These are phyloP conservation scores for Clarias fuscus DNA, from an alignment of 2,797 vertebrate species.

Conservation along the genomic window DNA sequence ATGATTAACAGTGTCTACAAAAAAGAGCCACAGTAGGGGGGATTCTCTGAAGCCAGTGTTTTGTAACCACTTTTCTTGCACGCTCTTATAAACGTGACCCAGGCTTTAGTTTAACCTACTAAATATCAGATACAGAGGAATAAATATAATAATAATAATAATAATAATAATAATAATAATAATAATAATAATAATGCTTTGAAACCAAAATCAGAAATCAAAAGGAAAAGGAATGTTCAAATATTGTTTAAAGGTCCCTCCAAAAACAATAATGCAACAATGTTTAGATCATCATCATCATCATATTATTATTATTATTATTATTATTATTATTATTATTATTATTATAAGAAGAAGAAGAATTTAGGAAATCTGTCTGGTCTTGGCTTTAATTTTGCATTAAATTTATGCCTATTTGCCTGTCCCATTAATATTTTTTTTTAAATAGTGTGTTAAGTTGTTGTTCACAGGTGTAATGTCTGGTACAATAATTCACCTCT, in stretches of 20 bases:
- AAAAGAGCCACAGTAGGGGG: conserved; percentile 2
- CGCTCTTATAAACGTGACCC: not conserved
- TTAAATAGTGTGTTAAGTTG: conserved; percentile 1
- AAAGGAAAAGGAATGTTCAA: not conserved
- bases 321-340: no score
- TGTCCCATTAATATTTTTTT: not conserved
- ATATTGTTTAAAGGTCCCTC: not conserved
- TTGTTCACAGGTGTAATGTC: not conserved
- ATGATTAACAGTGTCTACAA: conserved; percentile 2
- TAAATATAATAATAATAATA: not conserved
- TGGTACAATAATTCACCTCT: not conserved
- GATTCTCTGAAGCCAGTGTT: not conserved
- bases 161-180: not conserved
- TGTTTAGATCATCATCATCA: not conserved
- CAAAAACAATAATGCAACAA: not conserved
- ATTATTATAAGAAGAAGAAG: not conserved
- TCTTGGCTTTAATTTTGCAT: not conserved
- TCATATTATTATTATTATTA: not conserved
- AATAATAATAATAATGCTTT: not conserved
- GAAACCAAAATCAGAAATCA: not conserved
- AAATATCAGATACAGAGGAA: not conserved
- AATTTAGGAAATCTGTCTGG: not conserved
- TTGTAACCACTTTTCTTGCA: not conserved
- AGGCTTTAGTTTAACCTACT: not conserved
- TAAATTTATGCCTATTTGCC: not conserved